Evolutionary conservation across 1,140 invertebrate genomes (phyloP), one percentile per base, ranked within the genome.

Genomic region (Eriocheir sinensis): DNA sequence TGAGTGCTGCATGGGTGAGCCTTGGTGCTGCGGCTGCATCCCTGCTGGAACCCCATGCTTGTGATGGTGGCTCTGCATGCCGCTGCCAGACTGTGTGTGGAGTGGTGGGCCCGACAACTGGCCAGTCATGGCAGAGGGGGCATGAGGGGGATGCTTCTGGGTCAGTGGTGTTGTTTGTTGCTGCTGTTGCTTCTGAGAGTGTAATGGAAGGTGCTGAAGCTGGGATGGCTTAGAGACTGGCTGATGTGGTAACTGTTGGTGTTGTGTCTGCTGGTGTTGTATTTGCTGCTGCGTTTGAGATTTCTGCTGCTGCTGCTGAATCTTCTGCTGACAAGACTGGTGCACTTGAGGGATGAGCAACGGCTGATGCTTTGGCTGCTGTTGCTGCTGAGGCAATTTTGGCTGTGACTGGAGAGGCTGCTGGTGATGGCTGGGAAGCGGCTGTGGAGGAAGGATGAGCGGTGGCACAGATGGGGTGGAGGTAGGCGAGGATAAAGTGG

Each of bases 321-420:
- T 44, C 40, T 89, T 89, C 40, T 94, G 86, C 30, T 89, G 93
- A 90, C 86, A 94, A 21, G 93, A 81, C 30, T 89, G 85, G 27
- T 90, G 93, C 38, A 89, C 86, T 40, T 94, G 93, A 48, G 93
- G 93, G 32, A 91, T 86, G 32, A 91, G 27, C 15, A 91, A 81
- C 21, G 40, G 86, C 38, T 94, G 93, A 38, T 90, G 89, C 34
- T 94, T 91, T 30, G 34, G 80, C 41, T 85, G 93, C 36, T 91
- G 81, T 81, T 48, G 88, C 40, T 89, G 85, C 12, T 53, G 38
- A 48, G 85, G 48, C 2, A 36, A 40, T 27, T 91, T 48, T 9
- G 44, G 79, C 72, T 85, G 79, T 8, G 88, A 44, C 0, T 81
- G 93, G 12, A 40, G 38, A 30, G 81, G 93, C 32, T 94, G 93